A percentile compares a stretch with the other conserved stretches of the same genome.
Evolutionary conservation across 92 coral and sea anemone genomes (phyloP).

Genomic region (Parazoanthus darwini): DNA sequence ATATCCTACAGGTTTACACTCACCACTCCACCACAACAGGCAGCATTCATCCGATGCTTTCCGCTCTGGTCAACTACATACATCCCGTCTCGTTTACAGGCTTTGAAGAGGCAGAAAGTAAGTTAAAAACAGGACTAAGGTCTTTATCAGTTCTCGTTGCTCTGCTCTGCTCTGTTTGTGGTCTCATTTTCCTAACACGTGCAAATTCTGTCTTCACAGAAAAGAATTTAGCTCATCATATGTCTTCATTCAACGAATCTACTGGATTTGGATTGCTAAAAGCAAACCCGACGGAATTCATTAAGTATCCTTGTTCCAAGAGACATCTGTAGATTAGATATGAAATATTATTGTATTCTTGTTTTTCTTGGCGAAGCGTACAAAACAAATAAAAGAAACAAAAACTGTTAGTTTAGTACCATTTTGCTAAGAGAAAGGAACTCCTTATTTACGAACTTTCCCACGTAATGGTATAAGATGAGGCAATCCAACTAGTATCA

Average conservation of each 20-base stretch:
- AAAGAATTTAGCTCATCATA: constrained; percentile 70
- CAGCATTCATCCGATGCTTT: constrained; percentile 87
- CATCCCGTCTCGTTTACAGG: constrained; percentile 96
- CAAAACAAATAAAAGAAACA: no score
- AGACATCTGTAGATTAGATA: background rate
- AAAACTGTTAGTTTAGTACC: background rate
- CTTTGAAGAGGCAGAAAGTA: constrained; percentile 95
- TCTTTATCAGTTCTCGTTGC: background rate
- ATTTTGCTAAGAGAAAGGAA: background rate
- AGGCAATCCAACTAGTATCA: no score
- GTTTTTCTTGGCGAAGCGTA: no score
- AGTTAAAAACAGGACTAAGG: constrained; percentile 8
- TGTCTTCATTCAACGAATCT: constrained; percentile 97
- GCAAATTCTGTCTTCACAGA: constrained; percentile 45
- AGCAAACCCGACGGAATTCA: constrained; percentile 91
- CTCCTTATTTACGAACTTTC: background rate
- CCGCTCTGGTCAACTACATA: constrained; percentile 93
- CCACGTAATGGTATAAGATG: background rate
- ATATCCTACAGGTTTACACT: constrained; percentile 49
- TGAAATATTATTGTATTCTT: background rate
- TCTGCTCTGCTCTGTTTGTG: background rate
- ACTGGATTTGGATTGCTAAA: constrained; percentile 90
- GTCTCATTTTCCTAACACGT: background rate
- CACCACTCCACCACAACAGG: constrained; percentile 72
- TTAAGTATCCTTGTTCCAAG: constrained; percentile 82